Conservation (phyloP, 2,888 invertebrate genomes). For the Tetanocera ferruginea region DNA sequence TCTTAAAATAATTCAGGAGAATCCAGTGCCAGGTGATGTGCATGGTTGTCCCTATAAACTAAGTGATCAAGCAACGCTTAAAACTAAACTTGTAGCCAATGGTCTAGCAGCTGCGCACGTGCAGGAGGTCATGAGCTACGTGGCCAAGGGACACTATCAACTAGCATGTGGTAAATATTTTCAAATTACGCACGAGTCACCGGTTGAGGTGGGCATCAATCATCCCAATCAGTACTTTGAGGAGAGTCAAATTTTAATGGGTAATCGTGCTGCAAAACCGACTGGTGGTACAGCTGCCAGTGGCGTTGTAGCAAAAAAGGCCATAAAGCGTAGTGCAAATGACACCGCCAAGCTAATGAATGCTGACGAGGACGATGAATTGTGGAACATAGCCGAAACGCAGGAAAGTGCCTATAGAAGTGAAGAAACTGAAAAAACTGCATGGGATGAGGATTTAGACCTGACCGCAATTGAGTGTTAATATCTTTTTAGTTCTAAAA, state of each 20-base stretch:
- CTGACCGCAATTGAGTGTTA: slow-evolving; percentile 60
- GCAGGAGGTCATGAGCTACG: slow-evolving; percentile 79
- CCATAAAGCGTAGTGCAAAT: slow-evolving; percentile 41
- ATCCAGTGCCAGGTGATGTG: slow-evolving; percentile 75
- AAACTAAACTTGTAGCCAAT: slow-evolving; percentile 78
- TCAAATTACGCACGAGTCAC: slow-evolving; percentile 78
- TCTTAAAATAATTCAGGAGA: slow-evolving; percentile 85
- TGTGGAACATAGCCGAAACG: slow-evolving; percentile 67
- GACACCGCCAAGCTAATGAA: slow-evolving; percentile 53
- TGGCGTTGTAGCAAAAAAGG: slow-evolving; percentile 29
- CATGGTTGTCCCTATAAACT: slow-evolving; percentile 96
- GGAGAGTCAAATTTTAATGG: slow-evolving; percentile 78
- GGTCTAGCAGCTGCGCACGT: slow-evolving; percentile 77
- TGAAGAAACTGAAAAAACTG: slow-evolving; percentile 58
- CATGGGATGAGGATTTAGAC: slow-evolving; percentile 65
- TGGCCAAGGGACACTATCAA: slow-evolving; percentile 85
- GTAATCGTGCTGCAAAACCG: slow-evolving; percentile 57
- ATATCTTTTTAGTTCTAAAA: not conserved
- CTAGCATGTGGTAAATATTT: slow-evolving; percentile 92
- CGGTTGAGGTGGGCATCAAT: slow-evolving; percentile 78
- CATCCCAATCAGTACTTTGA: slow-evolving; percentile 95
- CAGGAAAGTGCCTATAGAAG: slow-evolving; percentile 60
- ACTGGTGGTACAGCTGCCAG: slow-evolving; percentile 20
- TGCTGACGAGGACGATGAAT: slow-evolving; percentile 67
- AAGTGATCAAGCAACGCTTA: slow-evolving; percentile 79